Percentiles rank a stretch among this genome's conserved stretches.
Conservation (phyloP, 2,113 vertebrate species). For the Nesoenas mayeri region DNA sequence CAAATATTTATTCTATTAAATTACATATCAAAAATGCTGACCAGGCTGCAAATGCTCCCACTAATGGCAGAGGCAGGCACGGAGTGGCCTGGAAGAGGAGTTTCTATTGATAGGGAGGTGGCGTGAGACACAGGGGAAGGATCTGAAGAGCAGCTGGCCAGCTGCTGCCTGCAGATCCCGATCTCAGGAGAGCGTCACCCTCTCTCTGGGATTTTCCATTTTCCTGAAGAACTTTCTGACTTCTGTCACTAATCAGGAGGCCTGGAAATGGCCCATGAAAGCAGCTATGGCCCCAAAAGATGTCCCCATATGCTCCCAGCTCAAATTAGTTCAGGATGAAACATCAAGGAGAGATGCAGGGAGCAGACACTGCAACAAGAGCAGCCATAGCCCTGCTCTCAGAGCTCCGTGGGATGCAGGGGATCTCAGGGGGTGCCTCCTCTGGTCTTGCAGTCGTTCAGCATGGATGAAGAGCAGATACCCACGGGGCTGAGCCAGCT, state of each 20-base stretch:
- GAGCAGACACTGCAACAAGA: neutral
- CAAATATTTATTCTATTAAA: slow-evolving; percentile 67
- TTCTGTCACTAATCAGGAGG: slow-evolving; percentile 58
- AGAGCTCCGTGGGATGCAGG: neutral
- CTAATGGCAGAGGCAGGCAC: slow-evolving; percentile 31
- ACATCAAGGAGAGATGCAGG: slow-evolving; percentile 30
- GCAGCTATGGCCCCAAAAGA: slow-evolving; percentile 17
- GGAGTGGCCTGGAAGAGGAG: neutral
- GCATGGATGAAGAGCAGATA: neutral
- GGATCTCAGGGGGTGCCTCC: neutral
- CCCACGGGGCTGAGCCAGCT: neutral
- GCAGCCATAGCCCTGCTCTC: neutral
- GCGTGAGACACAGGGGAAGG: neutral
- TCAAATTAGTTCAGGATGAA: slow-evolving; percentile 63
- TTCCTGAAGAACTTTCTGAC: slow-evolving; percentile 33
- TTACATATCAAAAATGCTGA: slow-evolving; percentile 49
- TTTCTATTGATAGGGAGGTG: neutral
- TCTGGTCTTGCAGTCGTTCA: neutral
- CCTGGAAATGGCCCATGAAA: slow-evolving; percentile 58
- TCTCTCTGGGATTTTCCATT: slow-evolving; percentile 58
- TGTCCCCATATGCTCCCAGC: slow-evolving; percentile 55
- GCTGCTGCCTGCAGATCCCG: neutral
- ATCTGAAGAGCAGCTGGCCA: slow-evolving; percentile 35
- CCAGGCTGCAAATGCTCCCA: slow-evolving; percentile 37
- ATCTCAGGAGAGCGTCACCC: slow-evolving; percentile 40